Percentiles rank a stretch among this genome's conserved stretches.
phyloP scores from a whole-genome alignment of 1,140 invertebrate genomes.

The Mactra quadrangularis region DNA sequence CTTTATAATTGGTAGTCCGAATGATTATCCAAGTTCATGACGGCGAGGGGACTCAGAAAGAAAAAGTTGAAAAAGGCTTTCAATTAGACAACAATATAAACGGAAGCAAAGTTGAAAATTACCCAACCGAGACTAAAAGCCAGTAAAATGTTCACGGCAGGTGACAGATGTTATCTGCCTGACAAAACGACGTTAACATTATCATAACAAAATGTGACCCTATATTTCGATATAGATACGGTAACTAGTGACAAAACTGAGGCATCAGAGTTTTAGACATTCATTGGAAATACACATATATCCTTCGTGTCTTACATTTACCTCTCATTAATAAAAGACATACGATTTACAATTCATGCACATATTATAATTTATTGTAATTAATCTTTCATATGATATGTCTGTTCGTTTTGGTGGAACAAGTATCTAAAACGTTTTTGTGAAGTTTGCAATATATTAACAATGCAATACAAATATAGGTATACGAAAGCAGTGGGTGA shows the following conservation, averaged over 20 bases:
- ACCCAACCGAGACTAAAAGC: too few species aligned
- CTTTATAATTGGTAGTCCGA: too few species aligned
- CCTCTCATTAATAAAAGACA: slow-evolving; percentile 20
- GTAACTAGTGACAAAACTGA: slow-evolving; percentile 25
- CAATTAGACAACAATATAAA: too few species aligned
- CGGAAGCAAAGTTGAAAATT: too few species aligned
- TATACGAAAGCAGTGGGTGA: too few species aligned
- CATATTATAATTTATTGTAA: background rate
- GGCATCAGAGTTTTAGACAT: slow-evolving; percentile 1
- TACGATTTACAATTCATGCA: slow-evolving; percentile 15
- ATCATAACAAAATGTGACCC: slow-evolving; percentile 13
- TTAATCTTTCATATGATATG: slow-evolving; percentile 18
- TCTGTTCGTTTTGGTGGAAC: slow-evolving; percentile 10
- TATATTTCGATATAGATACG: slow-evolving; percentile 18
- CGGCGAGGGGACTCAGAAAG: too few species aligned
- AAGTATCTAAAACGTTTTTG: too few species aligned
- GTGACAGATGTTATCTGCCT: slow-evolving; percentile 13
- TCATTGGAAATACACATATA: slow-evolving; percentile 17
- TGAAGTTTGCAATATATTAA: too few species aligned
- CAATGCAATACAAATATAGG: too few species aligned
- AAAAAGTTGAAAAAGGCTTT: too few species aligned
- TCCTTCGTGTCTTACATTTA: background rate
- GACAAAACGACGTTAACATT: slow-evolving; percentile 22
- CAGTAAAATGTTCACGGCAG: background rate
- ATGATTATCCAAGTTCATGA: too few species aligned